These are phyloP conservation scores for Sprattus sprattus DNA, from an alignment of 2,113 vertebrate species.

Conservation along the genomic window DNA sequence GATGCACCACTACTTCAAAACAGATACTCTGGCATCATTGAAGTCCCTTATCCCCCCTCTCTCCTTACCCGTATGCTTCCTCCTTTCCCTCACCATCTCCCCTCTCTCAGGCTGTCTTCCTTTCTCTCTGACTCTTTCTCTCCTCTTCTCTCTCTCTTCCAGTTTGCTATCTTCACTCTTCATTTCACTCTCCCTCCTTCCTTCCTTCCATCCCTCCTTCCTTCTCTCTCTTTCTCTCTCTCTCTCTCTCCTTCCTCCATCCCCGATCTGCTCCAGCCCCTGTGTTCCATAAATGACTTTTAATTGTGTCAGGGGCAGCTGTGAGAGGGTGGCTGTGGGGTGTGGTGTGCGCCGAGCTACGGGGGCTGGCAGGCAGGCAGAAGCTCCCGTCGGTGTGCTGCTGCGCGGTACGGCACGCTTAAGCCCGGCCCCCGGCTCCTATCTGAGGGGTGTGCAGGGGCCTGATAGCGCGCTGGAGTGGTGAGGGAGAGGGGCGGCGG, in stretches of 20 bases:
- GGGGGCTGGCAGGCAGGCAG: slow-evolving; percentile 39
- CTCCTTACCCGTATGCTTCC: slow-evolving; percentile 28
- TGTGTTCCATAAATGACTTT: slow-evolving; percentile 79
- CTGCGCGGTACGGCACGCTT: slow-evolving; percentile 43
- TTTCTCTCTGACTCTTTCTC: slow-evolving; percentile 11
- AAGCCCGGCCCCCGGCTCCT: slow-evolving; percentile 79
- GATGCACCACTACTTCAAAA: background rate
- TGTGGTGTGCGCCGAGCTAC: background rate
- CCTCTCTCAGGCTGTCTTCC: background rate
- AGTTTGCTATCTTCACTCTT: background rate
- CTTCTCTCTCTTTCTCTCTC: slow-evolving; percentile 36
- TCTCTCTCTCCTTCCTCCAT: slow-evolving; percentile 53
- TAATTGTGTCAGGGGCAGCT: slow-evolving; percentile 82
- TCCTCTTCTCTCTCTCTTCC: background rate
- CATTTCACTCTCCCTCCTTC: background rate
- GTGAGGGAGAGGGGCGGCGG: slow-evolving; percentile 70
- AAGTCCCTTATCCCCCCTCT: background rate
- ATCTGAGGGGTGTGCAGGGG: slow-evolving; percentile 76
- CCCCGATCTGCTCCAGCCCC: slow-evolving; percentile 68
- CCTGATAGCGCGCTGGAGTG: slow-evolving; percentile 74
- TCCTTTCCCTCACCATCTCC: slow-evolving; percentile 29
- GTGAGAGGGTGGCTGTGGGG: slow-evolving; percentile 54
- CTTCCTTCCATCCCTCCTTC: background rate
- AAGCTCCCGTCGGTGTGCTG: background rate
- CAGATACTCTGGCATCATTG: background rate